Evolutionary conservation across 2,888 invertebrate genomes (phyloP), one percentile per base, ranked within the genome.

Genomic region (Agrochola lota): DNA sequence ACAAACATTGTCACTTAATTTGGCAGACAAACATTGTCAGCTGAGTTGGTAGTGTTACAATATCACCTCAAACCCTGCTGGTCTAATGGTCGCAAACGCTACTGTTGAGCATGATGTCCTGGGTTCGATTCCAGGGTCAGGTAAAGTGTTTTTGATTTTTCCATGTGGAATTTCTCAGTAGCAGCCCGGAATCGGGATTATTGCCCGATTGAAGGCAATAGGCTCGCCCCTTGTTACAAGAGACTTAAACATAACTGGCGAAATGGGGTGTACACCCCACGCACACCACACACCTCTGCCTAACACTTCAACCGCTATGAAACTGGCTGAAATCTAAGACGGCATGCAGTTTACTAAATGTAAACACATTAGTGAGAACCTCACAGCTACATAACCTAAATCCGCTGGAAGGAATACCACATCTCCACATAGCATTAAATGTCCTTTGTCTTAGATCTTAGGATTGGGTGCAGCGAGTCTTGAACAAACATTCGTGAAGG

Each of bases 401-500:
- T 63, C 35, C 43, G 3, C 20, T 67, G 70, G 74, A 60, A 69
- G 68, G 12, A 63, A 30, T 43, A 9, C 49, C 64, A 68, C 60
- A 57, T 26, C 20, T 59, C 52, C 49, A 74, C 46, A 72, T 30
- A 55, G 52, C 60, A 69, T 72, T 69, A 69, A 64, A 52, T 64
- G 49, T 64, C 43, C 35, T 84, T 69, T 75, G 71, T 85, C 60
- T 81, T 30, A 68, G 55, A 73, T 71, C 59, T 40, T 5, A n/a
- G 40, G 63, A 73, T 60, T 67, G 26, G 9, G 43, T 71, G 81
- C 85, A 77, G 57, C 55, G 82, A 83, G 35, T 63, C 52, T 60
- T 81, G 46, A 66, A 81, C 60, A 52, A 77, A n/a, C 52, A 85
- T 49, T 77, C 35, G 59, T 52, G 15, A 57, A 77, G 63, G 55